Evolutionary conservation across 2,797 vertebrate genomes (phyloP).

Genomic region (Cyclura pinguis): DNA sequence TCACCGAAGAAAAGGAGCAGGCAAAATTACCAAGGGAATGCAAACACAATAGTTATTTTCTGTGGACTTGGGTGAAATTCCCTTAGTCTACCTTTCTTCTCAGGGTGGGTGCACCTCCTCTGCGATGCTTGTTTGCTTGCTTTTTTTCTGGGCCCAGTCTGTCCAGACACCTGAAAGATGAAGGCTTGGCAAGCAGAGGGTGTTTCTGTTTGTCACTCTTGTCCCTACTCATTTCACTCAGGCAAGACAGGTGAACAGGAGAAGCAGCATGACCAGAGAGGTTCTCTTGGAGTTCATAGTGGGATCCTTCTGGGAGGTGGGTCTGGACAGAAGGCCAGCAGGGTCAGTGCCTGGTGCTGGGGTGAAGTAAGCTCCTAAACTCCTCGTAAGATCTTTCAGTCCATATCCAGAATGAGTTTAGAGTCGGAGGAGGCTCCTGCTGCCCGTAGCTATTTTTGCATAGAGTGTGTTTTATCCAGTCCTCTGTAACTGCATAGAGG

Average conservation of each 20-base stretch:
- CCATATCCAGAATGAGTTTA: not conserved
- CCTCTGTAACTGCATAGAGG: slow-evolving; percentile 10
- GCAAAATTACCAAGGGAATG: too few species aligned
- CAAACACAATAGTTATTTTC: too few species aligned
- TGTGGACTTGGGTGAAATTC: not conserved
- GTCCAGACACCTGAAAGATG: too few species aligned
- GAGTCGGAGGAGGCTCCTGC: too few species aligned
- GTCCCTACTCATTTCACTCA: not conserved
- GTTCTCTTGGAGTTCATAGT: not conserved
- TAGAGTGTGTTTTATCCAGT: not conserved
- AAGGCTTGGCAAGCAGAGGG: not conserved
- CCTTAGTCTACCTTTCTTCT: not conserved
- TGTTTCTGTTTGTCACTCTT: not conserved
- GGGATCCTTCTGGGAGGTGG: not conserved
- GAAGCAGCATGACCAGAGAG: too few species aligned
- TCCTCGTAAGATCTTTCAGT: not conserved
- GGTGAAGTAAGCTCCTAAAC: not conserved
- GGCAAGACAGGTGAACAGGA: not conserved
- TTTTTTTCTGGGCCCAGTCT: too few species aligned
- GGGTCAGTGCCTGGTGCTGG: too few species aligned
- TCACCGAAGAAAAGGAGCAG: too few species aligned
- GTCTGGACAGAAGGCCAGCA: not conserved
- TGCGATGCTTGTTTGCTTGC: too few species aligned
- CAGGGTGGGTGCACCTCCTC: not conserved
- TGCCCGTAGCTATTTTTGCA: not conserved